Conservation (phyloP, 2,113 vertebrate genomes). For the Cinclus mexicanus region DNA sequence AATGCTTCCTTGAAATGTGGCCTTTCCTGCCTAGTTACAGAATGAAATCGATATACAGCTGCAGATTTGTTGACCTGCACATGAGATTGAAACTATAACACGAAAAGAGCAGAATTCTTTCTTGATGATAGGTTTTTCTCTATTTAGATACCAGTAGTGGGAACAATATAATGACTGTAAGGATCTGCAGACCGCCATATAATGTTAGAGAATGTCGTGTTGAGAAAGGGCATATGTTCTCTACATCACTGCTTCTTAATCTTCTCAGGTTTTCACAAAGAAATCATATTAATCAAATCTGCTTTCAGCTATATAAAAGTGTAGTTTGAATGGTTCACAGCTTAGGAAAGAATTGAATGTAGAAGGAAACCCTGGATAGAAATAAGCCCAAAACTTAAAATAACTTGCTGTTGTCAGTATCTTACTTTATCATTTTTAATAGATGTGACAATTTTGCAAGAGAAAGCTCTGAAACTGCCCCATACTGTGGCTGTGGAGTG, state of each 20-base stretch:
- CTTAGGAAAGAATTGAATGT: conserved; percentile 76
- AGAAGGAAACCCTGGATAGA: conserved; percentile 72
- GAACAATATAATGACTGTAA: conserved; percentile 67
- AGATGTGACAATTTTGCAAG: conserved; percentile 29
- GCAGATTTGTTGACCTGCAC: conserved; percentile 72
- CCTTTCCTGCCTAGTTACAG: conserved; percentile 65
- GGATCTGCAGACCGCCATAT: conserved; percentile 45
- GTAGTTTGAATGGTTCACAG: conserved; percentile 70
- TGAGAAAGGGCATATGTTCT: conserved; percentile 70
- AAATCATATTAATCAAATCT: conserved; percentile 82
- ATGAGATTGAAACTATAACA: conserved; percentile 62
- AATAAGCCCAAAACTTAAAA: conserved; percentile 74
- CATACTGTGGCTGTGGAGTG: conserved; percentile 30
- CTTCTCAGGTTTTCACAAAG: conserved; percentile 79
- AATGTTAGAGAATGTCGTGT: conserved; percentile 63
- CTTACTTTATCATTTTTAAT: conserved; percentile 49
- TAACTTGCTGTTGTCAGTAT: conserved; percentile 64
- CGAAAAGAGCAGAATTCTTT: conserved; percentile 53
- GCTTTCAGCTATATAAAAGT: conserved; percentile 76
- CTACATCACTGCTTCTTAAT: conserved; percentile 75
- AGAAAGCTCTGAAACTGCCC: conserved; percentile 40
- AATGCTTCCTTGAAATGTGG: conserved; percentile 67
- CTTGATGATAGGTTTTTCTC: conserved; percentile 56
- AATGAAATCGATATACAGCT: conserved; percentile 69
- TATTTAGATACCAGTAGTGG: conserved; percentile 54